Evolutionary conservation across 2,888 invertebrate species (phyloP), one percentile per base, ranked within the genome.

Genomic region (Allygus modestus): DNA sequence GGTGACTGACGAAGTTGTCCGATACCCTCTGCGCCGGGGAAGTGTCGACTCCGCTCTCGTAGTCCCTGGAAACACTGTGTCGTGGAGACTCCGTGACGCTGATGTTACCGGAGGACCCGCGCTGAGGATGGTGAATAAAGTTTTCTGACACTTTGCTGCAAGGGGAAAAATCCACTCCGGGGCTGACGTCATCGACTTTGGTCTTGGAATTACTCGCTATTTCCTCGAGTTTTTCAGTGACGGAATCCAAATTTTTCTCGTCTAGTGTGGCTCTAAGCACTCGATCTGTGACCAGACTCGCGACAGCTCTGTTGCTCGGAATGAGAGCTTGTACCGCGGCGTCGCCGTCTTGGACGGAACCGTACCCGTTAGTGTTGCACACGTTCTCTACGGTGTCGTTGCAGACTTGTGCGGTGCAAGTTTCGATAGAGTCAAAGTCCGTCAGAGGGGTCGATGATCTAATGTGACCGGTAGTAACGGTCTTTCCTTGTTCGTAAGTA

Each of bases 21-120:
- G 88, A 84, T 89, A 91, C 83, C 88, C 89, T 51, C 90, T 84
- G 28, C 89, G 90, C 65, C 89, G 89, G 65, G 90, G 91, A 88
- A 89, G 91, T 84, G 90, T 91, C 84, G 90, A 91, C 90, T 90
- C 90, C 82, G 28, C 85, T 85, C 54, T 82, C 84, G 26, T 43
- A 81, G 33, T 31, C 37, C 23, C 79, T 61, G 15, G 26, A 23
- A 0, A n/a, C 15, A 41, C 43, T 81, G 41, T 58, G 54, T 15
- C 65, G 37, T 11, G 61, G 65, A 90, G 91, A 90, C 84, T 90
- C 89, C 37, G 65, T 0, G 43, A 4, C 11, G 20, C 33, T 54
- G 43, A 4, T 20, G 20, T 54, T 54, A 11, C 73, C 51, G 43
- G 51, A 23, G 15, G 54, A 23, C 17, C 71, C 23, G 7, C 83